A percentile compares a stretch with the other conserved stretches of the same genome.
Evolutionary conservation across 2,113 vertebrate genomes (phyloP).

Genomic region (Sorex araneus): DNA sequence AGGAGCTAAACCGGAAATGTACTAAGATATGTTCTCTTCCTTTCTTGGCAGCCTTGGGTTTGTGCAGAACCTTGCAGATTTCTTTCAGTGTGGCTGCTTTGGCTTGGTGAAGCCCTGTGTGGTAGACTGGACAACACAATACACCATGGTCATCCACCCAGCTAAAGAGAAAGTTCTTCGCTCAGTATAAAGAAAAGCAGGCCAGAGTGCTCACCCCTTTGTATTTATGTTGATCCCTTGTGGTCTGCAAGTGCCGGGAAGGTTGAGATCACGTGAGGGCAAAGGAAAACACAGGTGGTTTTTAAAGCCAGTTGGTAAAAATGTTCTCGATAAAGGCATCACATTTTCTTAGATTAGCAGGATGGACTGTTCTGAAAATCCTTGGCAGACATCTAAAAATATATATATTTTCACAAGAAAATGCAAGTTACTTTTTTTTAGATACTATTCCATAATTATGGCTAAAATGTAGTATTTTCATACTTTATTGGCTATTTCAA

Average conservation of each 20-base stretch:
- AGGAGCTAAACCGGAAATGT: background rate
- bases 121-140: constrained; percentile 96
- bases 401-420: constrained; percentile 76
- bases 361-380: constrained; percentile 63
- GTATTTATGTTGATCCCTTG: constrained; percentile 50
- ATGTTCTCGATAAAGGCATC: constrained; percentile 62
- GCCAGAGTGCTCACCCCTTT: constrained; percentile 24
- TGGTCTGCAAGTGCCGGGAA: constrained; percentile 63
- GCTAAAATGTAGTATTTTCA: constrained; percentile 77
- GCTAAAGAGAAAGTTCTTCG: constrained; percentile 89
- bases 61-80: constrained; percentile 94
- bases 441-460: constrained; percentile 68
- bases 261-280: constrained; percentile 53
- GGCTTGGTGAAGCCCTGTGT: constrained; percentile 92
- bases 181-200: constrained; percentile 89
- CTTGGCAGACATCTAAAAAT: constrained; percentile 62
- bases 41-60: constrained; percentile 91
- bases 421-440: constrained; percentile 63
- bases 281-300: constrained; percentile 35
- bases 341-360: constrained; percentile 69
- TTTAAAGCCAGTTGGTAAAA: constrained; percentile 66
- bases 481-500: constrained; percentile 78
- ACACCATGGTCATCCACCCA: constrained; percentile 87
- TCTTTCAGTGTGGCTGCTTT: constrained; percentile 95
- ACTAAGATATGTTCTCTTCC: constrained; percentile 67